Conservation (phyloP, 2,797 vertebrate genomes). For the Sebastes paucispinis region DNA sequence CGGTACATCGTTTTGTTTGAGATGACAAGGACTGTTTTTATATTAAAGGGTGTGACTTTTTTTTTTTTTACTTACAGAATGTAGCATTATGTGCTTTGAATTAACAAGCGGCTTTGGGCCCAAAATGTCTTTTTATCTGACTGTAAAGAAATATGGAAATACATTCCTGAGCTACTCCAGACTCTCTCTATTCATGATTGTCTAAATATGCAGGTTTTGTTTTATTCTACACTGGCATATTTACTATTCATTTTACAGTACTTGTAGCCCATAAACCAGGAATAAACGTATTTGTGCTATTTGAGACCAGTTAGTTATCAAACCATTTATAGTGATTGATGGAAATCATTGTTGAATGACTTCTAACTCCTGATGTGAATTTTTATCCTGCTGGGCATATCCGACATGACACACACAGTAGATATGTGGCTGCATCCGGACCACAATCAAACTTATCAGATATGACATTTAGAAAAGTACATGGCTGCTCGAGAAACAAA, state of each 20-base stretch:
- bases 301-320: slow-evolving; percentile 3
- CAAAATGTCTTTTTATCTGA: slow-evolving; percentile 37
- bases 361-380: slow-evolving; percentile 17
- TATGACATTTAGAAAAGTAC: slow-evolving; percentile 66
- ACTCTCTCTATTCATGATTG: slow-evolving; percentile 17
- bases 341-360: slow-evolving; percentile 33
- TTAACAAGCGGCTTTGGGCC: slow-evolving; percentile 50
- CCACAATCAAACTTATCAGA: slow-evolving; percentile 56
- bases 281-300: not conserved
- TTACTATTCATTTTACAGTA: slow-evolving; percentile 5
- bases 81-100: slow-evolving; percentile 60
- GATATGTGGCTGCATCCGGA: slow-evolving; percentile 50
- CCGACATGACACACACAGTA: slow-evolving; percentile 28
- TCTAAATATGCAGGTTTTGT: slow-evolving; percentile 53
- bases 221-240: slow-evolving; percentile 52
- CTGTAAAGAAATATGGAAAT: slow-evolving; percentile 49
- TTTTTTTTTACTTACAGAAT: slow-evolving; percentile 61
- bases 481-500: slow-evolving; percentile 20
- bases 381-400: slow-evolving; percentile 49
- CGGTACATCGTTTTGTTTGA: not conserved
- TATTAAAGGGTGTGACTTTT: slow-evolving; percentile 30
- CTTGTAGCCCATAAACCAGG: not conserved
- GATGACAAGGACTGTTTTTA: slow-evolving; percentile 35
- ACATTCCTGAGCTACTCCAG: slow-evolving; percentile 47
- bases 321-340: slow-evolving; percentile 32